phyloP scores from a whole-genome alignment of 2,888 invertebrate species.

The Altica lythri region DNA sequence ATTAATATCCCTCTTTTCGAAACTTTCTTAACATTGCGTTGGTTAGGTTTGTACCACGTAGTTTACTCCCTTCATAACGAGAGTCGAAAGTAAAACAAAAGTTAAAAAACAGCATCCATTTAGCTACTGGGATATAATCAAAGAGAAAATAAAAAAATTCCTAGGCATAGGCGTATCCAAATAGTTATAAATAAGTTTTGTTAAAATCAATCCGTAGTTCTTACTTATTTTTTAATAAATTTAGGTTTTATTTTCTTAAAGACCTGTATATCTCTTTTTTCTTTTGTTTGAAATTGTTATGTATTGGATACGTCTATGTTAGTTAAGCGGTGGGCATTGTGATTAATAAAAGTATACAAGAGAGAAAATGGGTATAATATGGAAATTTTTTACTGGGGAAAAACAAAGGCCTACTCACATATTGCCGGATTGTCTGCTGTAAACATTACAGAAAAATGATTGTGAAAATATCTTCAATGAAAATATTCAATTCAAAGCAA shows the following conservation, averaged over 20 bases:
- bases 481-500: neutral
- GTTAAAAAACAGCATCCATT: conserved; percentile 20
- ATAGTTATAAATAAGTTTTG: no score
- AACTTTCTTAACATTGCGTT: neutral
- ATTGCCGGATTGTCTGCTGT: conserved; percentile 56
- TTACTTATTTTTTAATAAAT: neutral
- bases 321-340: conserved; percentile 7
- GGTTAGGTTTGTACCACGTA: conserved; percentile 10
- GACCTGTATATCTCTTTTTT: no score
- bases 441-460: conserved; percentile 53
- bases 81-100: conserved; percentile 16
- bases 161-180: conserved; percentile 4
- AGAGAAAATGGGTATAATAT: conserved; percentile 35
- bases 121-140: conserved; percentile 19
- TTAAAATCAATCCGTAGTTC: neutral
- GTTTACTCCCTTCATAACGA: conserved; percentile 11
- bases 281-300: no score
- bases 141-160: conserved; percentile 9
- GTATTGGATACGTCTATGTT: conserved; percentile 11
- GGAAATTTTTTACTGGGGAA: conserved; percentile 45
- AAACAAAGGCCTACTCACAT: conserved; percentile 56
- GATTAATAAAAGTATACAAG: conserved; percentile 12
- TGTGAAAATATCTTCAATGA: conserved; percentile 37
- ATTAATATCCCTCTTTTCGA: conserved; percentile 8
- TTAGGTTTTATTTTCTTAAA: conserved; percentile 2